Evolutionary conservation across 2,113 vertebrate species (phyloP).

Genomic region (Lamprologus sp.): DNA sequence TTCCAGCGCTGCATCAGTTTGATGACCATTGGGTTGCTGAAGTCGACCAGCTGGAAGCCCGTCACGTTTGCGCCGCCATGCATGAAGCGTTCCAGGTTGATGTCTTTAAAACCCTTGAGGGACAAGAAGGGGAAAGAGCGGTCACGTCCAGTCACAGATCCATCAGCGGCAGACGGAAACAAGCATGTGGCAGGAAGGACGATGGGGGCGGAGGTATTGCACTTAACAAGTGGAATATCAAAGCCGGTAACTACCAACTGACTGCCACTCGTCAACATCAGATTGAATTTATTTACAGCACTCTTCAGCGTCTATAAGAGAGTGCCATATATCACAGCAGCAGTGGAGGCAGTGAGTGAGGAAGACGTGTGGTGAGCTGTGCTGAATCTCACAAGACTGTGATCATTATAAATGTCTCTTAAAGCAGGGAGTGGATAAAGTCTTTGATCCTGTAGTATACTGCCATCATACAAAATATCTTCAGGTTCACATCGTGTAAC

Average conservation of each 20-base stretch:
- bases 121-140: neutral
- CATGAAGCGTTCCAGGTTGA: conserved; percentile 97
- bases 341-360: neutral
- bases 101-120: conserved; percentile 93
- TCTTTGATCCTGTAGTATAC: neutral
- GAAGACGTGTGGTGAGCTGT: neutral
- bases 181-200: neutral
- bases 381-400: neutral
- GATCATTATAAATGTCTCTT: neutral
- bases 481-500: neutral
- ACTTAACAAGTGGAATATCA: neutral
- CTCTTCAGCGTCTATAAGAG: neutral
- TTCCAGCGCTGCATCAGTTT: conserved; percentile 99
- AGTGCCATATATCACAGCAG: neutral
- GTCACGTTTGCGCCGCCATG: conserved; percentile 97
- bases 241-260: neutral
- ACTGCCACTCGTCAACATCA: neutral
- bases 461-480: neutral
- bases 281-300: neutral
- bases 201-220: neutral
- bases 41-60: conserved; percentile 97
- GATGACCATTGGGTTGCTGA: conserved; percentile 93
- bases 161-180: neutral
- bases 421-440: neutral
- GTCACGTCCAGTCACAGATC: neutral